Evolutionary conservation across 1,140 invertebrate species (phyloP).

Genomic region (Cylas formicarius): DNA sequence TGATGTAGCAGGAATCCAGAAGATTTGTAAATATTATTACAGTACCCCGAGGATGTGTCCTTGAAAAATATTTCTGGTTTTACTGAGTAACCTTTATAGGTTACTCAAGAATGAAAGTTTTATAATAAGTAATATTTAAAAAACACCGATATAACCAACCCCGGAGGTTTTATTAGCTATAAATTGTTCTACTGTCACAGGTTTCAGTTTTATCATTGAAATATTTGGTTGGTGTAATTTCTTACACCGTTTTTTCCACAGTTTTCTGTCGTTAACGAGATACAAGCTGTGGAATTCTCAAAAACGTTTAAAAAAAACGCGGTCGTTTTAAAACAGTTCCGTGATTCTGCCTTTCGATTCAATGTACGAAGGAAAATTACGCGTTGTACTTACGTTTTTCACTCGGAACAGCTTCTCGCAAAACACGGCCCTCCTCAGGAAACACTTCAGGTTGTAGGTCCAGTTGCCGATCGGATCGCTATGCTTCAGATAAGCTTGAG

Average conservation of each 20-base stretch:
- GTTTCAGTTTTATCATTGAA: too few species aligned
- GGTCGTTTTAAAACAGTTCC: neutral
- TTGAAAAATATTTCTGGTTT: too few species aligned
- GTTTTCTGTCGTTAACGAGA: neutral
- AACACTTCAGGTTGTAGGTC: conserved; percentile 30
- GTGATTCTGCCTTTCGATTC: neutral
- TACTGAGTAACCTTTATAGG: too few species aligned
- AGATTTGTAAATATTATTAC: too few species aligned
- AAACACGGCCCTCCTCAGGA: conserved; percentile 21
- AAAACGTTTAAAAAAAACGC: neutral
- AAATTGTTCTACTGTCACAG: too few species aligned
- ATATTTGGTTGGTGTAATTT: too few species aligned
- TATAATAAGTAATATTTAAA: too few species aligned
- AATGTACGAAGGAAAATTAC: conserved; percentile 1
- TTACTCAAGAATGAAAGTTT: too few species aligned
- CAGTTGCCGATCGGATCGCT: conserved; percentile 28
- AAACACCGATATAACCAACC: too few species aligned
- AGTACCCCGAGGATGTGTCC: too few species aligned
- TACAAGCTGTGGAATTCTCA: neutral
- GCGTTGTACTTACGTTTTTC: conserved; percentile 15
- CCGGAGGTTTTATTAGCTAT: too few species aligned
- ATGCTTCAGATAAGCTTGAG: conserved; percentile 30
- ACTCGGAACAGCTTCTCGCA: conserved; percentile 10
- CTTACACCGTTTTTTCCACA: neutral
- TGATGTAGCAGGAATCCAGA: too few species aligned